Evolutionary conservation across 1,140 invertebrate species (phyloP).

Genomic region (Drosophila ogumai): DNA sequence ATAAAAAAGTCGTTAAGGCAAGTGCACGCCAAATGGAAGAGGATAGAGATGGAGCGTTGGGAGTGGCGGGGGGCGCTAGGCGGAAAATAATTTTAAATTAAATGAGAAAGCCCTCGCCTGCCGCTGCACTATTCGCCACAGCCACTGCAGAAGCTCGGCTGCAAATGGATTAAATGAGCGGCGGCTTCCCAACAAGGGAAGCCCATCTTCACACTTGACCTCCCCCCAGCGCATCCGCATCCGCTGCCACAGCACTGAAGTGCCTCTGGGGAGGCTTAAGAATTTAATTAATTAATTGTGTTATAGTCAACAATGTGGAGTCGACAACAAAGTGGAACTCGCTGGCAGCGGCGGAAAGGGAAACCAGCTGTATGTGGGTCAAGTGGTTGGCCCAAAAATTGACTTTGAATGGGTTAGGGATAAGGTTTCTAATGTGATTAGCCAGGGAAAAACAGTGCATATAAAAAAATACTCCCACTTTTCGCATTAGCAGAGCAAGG

Average conservation of each 20-base stretch:
- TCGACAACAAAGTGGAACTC: slow-evolving; percentile 36
- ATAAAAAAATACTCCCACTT: neutral
- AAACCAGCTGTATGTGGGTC: slow-evolving; percentile 53
- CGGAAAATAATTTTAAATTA: slow-evolving; percentile 79
- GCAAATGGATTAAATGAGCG: slow-evolving; percentile 47
- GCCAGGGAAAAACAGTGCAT: neutral
- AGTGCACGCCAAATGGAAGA: slow-evolving; percentile 60
- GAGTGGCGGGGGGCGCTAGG: slow-evolving; percentile 12
- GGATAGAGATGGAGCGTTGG: neutral
- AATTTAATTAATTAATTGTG: slow-evolving; percentile 82
- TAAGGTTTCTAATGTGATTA: neutral
- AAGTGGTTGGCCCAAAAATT: slow-evolving; percentile 32
- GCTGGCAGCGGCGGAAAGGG: slow-evolving; percentile 37
- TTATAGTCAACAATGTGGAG: slow-evolving; percentile 50
- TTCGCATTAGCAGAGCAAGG: slow-evolving; percentile 86
- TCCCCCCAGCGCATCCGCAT: slow-evolving; percentile 3
- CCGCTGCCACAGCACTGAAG: slow-evolving; percentile 26
- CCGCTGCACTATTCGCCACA: slow-evolving; percentile 23
- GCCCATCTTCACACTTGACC: slow-evolving; percentile 68
- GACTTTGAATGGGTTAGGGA: slow-evolving; percentile 1
- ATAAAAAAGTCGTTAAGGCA: slow-evolving; percentile 81
- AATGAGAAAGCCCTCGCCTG: slow-evolving; percentile 63
- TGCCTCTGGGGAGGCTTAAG: slow-evolving; percentile 56
- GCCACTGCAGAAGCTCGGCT: slow-evolving; percentile 19
- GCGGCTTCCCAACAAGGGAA: slow-evolving; percentile 49